Evolutionary conservation across 1,140 invertebrate species (phyloP), one percentile per base, ranked within the genome.

Genomic region (Caenorhabditis brenneri): DNA sequence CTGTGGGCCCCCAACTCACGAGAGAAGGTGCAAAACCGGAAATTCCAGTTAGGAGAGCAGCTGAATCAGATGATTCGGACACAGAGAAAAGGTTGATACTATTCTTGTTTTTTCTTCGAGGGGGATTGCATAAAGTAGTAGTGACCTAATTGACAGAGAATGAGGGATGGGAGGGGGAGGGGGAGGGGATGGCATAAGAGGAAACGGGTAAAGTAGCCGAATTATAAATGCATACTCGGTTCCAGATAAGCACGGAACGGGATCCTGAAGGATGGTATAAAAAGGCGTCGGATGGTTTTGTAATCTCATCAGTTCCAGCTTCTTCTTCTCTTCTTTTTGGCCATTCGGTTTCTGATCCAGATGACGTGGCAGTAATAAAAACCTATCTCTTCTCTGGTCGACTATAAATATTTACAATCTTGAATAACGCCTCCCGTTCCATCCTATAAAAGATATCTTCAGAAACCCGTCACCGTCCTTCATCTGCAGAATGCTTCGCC

Each of bases 151-250:
- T 74, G 7, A 22, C 65, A 74, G n/a, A 24, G 65, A 36, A 36
- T 15, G 19, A 19, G 15, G 31, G 29, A 33, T 19, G 15, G 31
- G 10, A 33, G 3, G 16, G 46, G 7, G 22, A 27, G 24, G 10
- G 10, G 24, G 9, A 19, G 22, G 16, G 58, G 24, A 36, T n/a
- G 24, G 10, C 16, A 65, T 33, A n/a, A 74, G 58, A 10, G 15
- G 36, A 16, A 74, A 74, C 65, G 65, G 65, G 65, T 74, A 74
- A 74, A 74, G 65, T 74, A n/a, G 65, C 36, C 15, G 36, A 74
- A 74, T 74, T 74, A 74, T 42, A n/a, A n/a, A 46, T 74, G 36
- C 36, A 74, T 65, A 65, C 58, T 65, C 58, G 31, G 65, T 74
- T 74, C 33, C 65, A 74, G 65, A 74, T 24, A 65, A 65, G n/a